Percentiles rank a stretch among this genome's conserved stretches.
Conservation (phyloP, 2,113 vertebrate species). For the Zapornia atra region DNA sequence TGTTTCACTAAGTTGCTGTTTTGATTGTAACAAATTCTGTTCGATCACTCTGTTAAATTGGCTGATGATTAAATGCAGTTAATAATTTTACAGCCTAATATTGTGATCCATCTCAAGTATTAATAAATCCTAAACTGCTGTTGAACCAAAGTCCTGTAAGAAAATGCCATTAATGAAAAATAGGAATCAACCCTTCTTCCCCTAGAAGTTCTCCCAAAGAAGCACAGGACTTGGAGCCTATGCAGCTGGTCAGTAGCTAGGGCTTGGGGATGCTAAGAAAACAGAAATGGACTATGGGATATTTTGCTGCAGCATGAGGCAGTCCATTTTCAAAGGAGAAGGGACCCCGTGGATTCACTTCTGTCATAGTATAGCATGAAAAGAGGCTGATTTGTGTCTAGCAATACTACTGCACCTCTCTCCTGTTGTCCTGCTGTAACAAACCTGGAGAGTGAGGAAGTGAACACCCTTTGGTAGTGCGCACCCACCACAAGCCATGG, state of each 20-base stretch:
- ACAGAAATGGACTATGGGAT: background rate
- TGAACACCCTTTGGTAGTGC: background rate
- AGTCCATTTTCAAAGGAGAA: background rate
- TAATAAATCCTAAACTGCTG: too few relatives aligned
- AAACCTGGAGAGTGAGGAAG: background rate
- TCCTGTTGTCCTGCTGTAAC: background rate
- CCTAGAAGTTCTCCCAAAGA: background rate
- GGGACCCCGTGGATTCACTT: background rate
- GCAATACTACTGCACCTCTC: background rate
- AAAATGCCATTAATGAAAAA: too few relatives aligned
- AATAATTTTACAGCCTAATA: too few relatives aligned
- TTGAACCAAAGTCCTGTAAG: too few relatives aligned
- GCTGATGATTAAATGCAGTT: too few relatives aligned
- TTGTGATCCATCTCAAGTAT: too few relatives aligned
- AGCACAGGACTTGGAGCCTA: background rate
- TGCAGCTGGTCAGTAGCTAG: background rate
- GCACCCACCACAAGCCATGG: fast-evolving
- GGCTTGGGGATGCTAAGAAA: background rate
- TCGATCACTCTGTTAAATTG: too few relatives aligned
- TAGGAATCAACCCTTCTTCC: background rate
- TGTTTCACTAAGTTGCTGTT: too few relatives aligned
- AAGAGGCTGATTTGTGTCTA: background rate
- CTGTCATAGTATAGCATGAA: background rate
- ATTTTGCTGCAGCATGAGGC: background rate
- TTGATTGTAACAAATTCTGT: too few relatives aligned